Evolutionary conservation across 92 coral and sea anemone species (phyloP).

Genomic region (Porites divaricata): DNA sequence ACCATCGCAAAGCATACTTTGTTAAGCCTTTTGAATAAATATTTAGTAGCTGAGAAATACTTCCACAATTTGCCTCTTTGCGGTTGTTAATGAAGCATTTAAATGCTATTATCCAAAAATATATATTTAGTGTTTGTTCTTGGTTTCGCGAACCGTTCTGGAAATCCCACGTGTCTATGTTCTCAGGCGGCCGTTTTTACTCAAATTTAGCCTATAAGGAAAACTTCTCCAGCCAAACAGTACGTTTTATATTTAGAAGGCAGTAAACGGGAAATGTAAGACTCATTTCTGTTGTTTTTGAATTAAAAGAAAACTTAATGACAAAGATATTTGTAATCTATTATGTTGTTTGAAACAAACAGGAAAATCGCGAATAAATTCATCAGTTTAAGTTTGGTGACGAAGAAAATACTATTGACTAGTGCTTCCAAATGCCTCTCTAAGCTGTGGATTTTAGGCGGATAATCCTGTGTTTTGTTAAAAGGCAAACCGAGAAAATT

Average conservation of each 20-base stretch:
- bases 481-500: neutral
- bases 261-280: neutral
- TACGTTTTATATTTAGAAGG: neutral
- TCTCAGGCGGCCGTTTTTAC: neutral
- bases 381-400: neutral
- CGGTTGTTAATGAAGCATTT: slow-evolving; percentile 7
- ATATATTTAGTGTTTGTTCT: slow-evolving; percentile 18
- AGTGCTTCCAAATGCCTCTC: neutral
- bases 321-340: neutral
- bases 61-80: neutral
- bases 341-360: slow-evolving; percentile 37
- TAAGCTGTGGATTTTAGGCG: neutral
- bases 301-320: neutral
- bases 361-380: slow-evolving; percentile 10
- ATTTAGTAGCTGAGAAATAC: neutral
- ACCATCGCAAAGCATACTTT: neutral
- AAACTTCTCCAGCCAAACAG: slow-evolving; percentile 3
- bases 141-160: slow-evolving; percentile 2
- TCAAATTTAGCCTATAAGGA: neutral
- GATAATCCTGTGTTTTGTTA: slow-evolving; percentile 1
- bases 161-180: slow-evolving; percentile 22
- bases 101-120: slow-evolving; percentile 16
- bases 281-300: too few relatives aligned
- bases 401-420: neutral
- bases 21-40: neutral